phyloP scores from a whole-genome alignment of 2,888 invertebrate species.

The Conistra vaccinii region DNA sequence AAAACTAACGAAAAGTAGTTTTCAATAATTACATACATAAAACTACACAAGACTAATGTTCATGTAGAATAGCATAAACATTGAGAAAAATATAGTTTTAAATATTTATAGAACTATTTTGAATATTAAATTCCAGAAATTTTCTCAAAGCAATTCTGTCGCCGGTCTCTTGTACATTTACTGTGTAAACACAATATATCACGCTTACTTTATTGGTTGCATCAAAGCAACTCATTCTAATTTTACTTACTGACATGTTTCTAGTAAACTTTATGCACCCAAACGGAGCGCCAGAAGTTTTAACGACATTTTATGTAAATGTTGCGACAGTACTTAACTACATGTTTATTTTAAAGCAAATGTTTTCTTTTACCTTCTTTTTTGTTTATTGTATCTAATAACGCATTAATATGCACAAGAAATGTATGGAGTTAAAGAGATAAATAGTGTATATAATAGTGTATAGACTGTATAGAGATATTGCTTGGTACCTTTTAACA shows the following conservation, averaged over 20 bases:
- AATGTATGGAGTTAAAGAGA: background rate
- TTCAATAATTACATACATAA: background rate
- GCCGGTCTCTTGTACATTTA: slow-evolving; percentile 7
- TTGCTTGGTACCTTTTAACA: background rate
- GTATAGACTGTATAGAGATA: too few species aligned
- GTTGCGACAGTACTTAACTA: slow-evolving; percentile 9
- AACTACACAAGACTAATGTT: background rate
- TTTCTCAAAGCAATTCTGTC: slow-evolving; percentile 1
- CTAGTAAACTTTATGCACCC: slow-evolving; percentile 50
- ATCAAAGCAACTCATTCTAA: slow-evolving; percentile 54
- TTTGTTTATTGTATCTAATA: background rate
- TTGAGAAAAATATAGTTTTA: background rate
- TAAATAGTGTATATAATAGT: too few species aligned
- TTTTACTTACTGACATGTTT: slow-evolving; percentile 48
- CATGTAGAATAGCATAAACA: background rate
- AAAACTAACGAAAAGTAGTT: background rate
- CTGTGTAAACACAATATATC: slow-evolving; percentile 46
- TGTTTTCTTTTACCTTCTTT: slow-evolving; percentile 13
- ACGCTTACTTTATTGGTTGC: slow-evolving; percentile 44
- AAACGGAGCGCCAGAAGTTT: slow-evolving; percentile 39
- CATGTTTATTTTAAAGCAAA: slow-evolving; percentile 29
- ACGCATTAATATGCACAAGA: background rate
- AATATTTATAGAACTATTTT: background rate
- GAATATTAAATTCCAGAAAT: slow-evolving; percentile 7
- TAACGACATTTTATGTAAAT: slow-evolving; percentile 52